These are phyloP conservation scores for Sialia sialis DNA, from an alignment of 2,113 vertebrate species.

Conservation along the genomic window DNA sequence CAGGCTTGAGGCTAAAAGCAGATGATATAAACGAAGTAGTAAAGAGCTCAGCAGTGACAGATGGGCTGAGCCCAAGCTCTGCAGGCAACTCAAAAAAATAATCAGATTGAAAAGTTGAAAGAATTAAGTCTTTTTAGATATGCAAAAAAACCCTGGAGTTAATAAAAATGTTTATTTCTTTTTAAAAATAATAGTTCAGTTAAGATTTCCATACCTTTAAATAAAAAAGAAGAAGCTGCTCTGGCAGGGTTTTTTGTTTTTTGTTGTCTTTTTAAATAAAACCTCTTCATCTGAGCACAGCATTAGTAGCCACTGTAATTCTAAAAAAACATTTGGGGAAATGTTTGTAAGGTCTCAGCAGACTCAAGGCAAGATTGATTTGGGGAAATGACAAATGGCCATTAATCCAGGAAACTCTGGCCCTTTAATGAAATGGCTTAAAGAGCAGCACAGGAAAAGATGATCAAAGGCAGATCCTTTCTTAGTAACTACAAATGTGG, in stretches of 20 bases:
- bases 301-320: not conserved
- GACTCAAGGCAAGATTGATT: not conserved
- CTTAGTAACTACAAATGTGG: slow-evolving; percentile 3
- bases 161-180: not conserved
- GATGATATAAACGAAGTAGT: not conserved
- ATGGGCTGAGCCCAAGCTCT: not conserved
- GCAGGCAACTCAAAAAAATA: not conserved
- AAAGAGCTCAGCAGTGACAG: not conserved
- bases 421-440: slow-evolving; percentile 32
- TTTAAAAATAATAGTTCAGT: not conserved
- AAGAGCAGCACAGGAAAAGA: slow-evolving; percentile 9
- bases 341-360: not conserved
- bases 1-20: not conserved
- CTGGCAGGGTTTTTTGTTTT: not conserved
- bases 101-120: not conserved
- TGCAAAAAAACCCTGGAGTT: not conserved
- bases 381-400: slow-evolving; percentile 12
- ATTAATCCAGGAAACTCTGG: slow-evolving; percentile 6
- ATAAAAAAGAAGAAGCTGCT: not conserved
- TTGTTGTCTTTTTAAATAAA: not conserved
- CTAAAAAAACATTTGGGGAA: not conserved
- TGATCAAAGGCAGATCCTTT: slow-evolving; percentile 35
- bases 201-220: not conserved
- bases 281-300: not conserved
- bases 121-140: not conserved